These are phyloP conservation scores for Bedellia somnulentella DNA, from an alignment of 2,888 invertebrate genomes.

Conservation along the genomic window DNA sequence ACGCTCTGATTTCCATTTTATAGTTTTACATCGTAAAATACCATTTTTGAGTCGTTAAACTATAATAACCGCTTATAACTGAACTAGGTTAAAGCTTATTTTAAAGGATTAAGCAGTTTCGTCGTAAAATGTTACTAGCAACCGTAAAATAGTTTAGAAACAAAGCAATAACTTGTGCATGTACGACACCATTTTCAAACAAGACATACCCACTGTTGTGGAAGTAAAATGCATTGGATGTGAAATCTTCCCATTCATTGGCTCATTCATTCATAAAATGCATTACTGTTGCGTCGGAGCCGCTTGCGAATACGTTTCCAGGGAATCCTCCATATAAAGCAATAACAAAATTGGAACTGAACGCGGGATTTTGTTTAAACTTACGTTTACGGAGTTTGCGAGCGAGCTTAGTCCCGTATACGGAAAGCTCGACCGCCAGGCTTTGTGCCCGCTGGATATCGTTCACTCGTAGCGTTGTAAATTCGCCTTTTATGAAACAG, in stretches of 20 bases:
- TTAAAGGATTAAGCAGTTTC: no score
- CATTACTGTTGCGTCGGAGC: slow-evolving; percentile 32
- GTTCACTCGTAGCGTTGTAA: slow-evolving; percentile 17
- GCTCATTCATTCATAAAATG: slow-evolving; percentile 51
- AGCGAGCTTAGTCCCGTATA: slow-evolving; percentile 26
- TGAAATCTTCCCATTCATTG: slow-evolving; percentile 45
- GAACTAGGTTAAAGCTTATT: no score
- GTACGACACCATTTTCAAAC: no score
- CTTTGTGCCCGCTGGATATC: slow-evolving; percentile 17
- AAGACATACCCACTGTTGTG: no score
- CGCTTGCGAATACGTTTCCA: slow-evolving; percentile 34
- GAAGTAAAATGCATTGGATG: no score
- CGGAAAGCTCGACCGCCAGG: slow-evolving; percentile 17
- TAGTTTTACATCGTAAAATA: no score
- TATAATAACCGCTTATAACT: no score
- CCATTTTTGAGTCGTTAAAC: no score
- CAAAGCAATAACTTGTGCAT: no score
- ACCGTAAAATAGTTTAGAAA: no score
- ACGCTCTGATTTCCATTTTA: no score
- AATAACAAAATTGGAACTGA: slow-evolving; percentile 33
- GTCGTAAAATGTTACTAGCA: no score
- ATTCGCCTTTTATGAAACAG: slow-evolving; percentile 30
- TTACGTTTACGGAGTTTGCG: slow-evolving; percentile 22
- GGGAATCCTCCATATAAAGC: slow-evolving; percentile 29
- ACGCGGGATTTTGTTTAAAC: slow-evolving; percentile 40